phyloP scores from a whole-genome alignment of 2,888 invertebrate genomes.

The Rhamphomyia laevipes region DNA sequence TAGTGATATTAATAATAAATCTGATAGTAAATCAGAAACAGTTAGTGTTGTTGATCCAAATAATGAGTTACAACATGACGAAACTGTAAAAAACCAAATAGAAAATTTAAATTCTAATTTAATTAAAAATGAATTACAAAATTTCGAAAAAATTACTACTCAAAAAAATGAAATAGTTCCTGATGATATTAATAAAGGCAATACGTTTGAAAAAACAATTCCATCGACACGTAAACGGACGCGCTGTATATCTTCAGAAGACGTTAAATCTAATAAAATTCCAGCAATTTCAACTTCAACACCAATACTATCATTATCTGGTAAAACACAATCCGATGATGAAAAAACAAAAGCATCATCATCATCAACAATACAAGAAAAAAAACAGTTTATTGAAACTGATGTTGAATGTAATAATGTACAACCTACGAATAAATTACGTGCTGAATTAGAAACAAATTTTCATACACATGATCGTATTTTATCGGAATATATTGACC shows the following conservation, averaged over 20 bases:
- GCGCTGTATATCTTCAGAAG: neutral
- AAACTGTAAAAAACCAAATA: too few relatives aligned
- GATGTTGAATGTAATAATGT: constrained; percentile 11
- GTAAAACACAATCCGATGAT: neutral
- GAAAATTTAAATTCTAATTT: too few relatives aligned
- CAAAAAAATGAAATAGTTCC: too few relatives aligned
- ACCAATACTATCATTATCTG: neutral
- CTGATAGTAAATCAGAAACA: too few relatives aligned
- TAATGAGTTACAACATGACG: too few relatives aligned
- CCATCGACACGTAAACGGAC: neutral
- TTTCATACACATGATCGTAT: constrained; percentile 48
- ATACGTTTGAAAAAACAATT: too few relatives aligned
- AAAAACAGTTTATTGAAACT: neutral
- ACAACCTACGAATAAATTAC: constrained; percentile 36
- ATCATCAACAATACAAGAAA: neutral
- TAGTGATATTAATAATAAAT: too few relatives aligned
- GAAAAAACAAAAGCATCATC: neutral
- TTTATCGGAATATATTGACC: constrained; percentile 51
- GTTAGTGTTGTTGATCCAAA: too few relatives aligned
- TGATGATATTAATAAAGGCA: too few relatives aligned
- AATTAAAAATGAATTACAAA: too few relatives aligned
- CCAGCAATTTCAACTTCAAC: neutral
- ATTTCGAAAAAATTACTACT: too few relatives aligned
- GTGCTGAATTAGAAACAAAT: constrained; percentile 42
- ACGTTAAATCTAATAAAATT: neutral